These are phyloP conservation scores for Eudyptes chrysolophus DNA, from an alignment of 2,113 vertebrate genomes.

Conservation along the genomic window DNA sequence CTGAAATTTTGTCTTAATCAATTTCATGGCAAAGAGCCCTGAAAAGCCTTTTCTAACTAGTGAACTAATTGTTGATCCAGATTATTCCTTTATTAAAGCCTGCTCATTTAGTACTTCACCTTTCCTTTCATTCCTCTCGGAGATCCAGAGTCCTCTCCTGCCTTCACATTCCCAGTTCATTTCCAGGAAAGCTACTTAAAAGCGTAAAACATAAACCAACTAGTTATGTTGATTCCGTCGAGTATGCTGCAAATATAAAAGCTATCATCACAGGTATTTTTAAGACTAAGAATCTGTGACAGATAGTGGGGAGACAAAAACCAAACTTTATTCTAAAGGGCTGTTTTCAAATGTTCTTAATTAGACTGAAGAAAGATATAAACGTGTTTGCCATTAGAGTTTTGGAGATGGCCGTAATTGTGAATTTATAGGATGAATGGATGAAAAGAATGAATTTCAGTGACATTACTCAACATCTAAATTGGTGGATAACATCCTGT, in stretches of 20 bases:
- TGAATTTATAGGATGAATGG: too few species aligned
- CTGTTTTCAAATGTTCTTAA: fast-evolving
- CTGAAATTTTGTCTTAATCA: not conserved
- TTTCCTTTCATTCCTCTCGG: not conserved
- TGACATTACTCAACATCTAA: not conserved
- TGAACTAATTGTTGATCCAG: not conserved
- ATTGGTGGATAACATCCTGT: not conserved
- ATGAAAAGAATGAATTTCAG: not conserved
- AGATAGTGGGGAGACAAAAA: not conserved
- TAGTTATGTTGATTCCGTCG: not conserved
- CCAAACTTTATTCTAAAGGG: fast-evolving
- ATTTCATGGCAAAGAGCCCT: not conserved
- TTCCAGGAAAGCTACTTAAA: not conserved
- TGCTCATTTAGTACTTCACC: not conserved
- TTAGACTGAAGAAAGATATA: not conserved
- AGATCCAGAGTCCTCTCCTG: not conserved
- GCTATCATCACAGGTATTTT: not conserved
- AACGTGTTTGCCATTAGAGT: not conserved
- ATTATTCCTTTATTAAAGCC: not conserved
- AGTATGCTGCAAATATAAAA: not conserved
- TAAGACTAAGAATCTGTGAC: not conserved
- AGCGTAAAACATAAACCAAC: fast-evolving
- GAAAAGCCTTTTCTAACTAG: not conserved
- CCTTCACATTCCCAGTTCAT: not conserved
- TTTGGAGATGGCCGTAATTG: not conserved